Conservation (phyloP, 2,888 invertebrate genomes). For the Eilema griseolum region DNA sequence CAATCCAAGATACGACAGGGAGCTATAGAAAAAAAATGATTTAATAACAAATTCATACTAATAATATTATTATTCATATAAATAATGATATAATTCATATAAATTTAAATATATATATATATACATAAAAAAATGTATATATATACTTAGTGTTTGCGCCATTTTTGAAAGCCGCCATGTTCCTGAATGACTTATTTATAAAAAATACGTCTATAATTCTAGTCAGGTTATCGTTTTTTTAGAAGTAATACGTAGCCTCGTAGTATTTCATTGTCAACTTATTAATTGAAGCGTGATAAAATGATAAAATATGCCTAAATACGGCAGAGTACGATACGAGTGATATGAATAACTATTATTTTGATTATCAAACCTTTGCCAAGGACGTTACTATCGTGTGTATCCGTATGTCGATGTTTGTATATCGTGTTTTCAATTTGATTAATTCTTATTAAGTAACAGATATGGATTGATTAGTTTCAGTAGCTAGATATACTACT, state of each 20-base stretch:
- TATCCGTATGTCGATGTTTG: slow-evolving; percentile 3
- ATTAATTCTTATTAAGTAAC: neutral
- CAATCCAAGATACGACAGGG: no score
- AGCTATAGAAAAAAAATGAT: no score
- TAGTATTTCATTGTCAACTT: neutral
- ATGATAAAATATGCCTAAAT: neutral
- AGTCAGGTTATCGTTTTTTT: neutral
- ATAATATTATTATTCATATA: no score
- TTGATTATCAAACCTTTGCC: slow-evolving; percentile 6
- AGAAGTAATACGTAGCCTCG: neutral
- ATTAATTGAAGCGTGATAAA: neutral
- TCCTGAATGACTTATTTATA: no score
- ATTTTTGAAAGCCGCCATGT: no score
- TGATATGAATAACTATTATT: neutral
- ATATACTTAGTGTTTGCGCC: no score
- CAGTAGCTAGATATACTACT: neutral
- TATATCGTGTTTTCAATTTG: neutral
- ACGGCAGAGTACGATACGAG: slow-evolving; percentile 1
- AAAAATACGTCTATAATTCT: no score
- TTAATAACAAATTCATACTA: no score
- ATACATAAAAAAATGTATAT: no score
- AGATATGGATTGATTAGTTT: neutral
- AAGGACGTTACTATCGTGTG: neutral
- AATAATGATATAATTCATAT: no score
- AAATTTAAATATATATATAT: no score